Conservation (phyloP, 1,140 invertebrate genomes). For the Brachionus manjavacas region DNA sequence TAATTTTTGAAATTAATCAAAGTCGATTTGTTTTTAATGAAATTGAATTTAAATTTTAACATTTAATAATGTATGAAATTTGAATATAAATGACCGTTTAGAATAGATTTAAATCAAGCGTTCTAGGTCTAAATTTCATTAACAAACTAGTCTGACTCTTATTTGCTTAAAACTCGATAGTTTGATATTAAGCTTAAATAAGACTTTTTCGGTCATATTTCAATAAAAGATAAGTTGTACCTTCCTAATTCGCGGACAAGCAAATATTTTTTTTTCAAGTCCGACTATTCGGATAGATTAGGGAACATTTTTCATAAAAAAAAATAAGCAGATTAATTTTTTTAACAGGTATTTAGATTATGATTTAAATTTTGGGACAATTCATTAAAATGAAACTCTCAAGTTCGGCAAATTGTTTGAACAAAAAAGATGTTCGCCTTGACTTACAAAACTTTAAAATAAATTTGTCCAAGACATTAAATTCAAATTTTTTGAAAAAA, state of each 20-base stretch:
- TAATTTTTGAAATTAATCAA: background rate
- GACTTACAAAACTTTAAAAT: constrained; percentile 31
- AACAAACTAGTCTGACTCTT: constrained; percentile 6
- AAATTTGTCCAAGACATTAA: background rate
- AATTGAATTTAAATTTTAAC: background rate
- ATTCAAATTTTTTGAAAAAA: constrained; percentile 30
- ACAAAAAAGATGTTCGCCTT: constrained; percentile 1
- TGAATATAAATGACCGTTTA: constrained; percentile 28
- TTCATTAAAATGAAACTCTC: background rate
- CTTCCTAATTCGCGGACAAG: background rate
- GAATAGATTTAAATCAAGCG: constrained; percentile 17
- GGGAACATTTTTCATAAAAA: background rate
- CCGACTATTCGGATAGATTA: background rate
- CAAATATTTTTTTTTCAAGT: background rate
- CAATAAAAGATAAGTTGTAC: background rate
- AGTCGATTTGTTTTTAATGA: background rate
- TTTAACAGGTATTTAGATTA: background rate
- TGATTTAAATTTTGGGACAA: background rate
- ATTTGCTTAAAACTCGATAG: background rate
- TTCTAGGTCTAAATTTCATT: constrained; percentile 21
- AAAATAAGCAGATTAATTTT: background rate
- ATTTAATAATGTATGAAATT: constrained; percentile 11
- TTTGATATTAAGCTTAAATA: constrained; percentile 11
- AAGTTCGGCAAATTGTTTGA: background rate
- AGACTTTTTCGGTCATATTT: background rate